Percentiles rank a stretch among this genome's conserved stretches.
Evolutionary conservation across 2,888 invertebrate species (phyloP).

Genomic region (Leucania comma): DNA sequence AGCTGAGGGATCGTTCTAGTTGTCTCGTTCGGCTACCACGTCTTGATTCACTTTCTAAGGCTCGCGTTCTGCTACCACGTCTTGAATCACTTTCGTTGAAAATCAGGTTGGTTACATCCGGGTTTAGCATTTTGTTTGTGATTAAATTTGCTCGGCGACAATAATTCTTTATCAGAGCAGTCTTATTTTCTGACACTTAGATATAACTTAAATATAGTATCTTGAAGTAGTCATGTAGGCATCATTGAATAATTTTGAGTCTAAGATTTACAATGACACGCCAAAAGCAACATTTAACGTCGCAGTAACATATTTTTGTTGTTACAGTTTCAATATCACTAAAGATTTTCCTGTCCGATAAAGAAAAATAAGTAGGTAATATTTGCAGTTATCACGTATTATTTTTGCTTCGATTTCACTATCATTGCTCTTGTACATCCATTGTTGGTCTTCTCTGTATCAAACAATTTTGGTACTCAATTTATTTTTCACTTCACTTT

Average conservation of each 20-base stretch:
- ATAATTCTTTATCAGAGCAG: too few relatives aligned
- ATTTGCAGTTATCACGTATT: slow-evolving; percentile 34
- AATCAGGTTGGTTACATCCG: slow-evolving; percentile 57
- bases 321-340: neutral
- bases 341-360: slow-evolving; percentile 39
- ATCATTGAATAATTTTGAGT: neutral
- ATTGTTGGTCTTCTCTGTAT: too few relatives aligned
- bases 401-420: neutral
- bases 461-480: too few relatives aligned
- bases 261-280: neutral
- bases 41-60: slow-evolving; percentile 73
- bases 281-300: neutral
- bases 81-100: slow-evolving; percentile 68
- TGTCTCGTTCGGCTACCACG: slow-evolving; percentile 78
- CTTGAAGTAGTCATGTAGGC: neutral
- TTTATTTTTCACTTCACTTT: neutral
- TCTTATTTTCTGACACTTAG: neutral
- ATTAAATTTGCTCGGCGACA: neutral
- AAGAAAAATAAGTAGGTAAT: slow-evolving; percentile 37
- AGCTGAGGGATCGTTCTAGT: slow-evolving; percentile 85
- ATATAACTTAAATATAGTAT: neutral
- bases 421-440: too few relatives aligned
- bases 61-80: slow-evolving; percentile 78
- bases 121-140: slow-evolving; percentile 27
- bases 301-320: slow-evolving; percentile 13